Conservation (phyloP, 2,888 invertebrate species). For the Ditula angustiorana region DNA sequence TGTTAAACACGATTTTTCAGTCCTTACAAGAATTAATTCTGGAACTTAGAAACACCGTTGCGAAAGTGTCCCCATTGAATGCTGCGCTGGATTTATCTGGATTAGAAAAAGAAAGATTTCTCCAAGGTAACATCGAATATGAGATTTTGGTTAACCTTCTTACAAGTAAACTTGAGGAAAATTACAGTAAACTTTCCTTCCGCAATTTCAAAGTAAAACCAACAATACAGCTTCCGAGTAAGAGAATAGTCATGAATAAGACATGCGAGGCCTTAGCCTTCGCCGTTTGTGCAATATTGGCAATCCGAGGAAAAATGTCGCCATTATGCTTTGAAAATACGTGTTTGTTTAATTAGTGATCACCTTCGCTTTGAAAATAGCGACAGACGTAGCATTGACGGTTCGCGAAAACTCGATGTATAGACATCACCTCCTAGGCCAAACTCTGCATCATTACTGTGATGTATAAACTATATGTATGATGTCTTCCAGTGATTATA, state of each 20-base stretch:
- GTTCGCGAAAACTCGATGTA: slow-evolving; percentile 34
- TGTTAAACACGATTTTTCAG: slow-evolving; percentile 15
- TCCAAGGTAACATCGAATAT: slow-evolving; percentile 10
- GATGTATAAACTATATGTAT: not conserved
- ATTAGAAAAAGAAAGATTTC: not conserved
- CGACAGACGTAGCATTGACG: slow-evolving; percentile 50
- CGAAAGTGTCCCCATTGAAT: not conserved
- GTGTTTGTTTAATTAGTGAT: slow-evolving; percentile 40
- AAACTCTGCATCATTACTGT: slow-evolving; percentile 8
- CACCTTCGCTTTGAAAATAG: slow-evolving; percentile 55
- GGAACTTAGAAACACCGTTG: not conserved
- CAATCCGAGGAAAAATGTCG: slow-evolving; percentile 43
- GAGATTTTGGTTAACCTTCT: slow-evolving; percentile 29
- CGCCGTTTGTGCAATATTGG: slow-evolving; percentile 43
- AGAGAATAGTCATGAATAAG: slow-evolving; percentile 40
- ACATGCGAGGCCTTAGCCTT: slow-evolving; percentile 51
- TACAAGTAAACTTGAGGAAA: slow-evolving; percentile 19
- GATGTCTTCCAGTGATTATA: not conserved
- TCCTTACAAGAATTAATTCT: not conserved
- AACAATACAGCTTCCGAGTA: slow-evolving; percentile 38
- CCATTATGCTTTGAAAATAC: slow-evolving; percentile 45
- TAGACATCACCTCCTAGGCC: slow-evolving; percentile 22
- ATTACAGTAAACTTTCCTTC: slow-evolving; percentile 38
- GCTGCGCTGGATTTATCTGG: not conserved
- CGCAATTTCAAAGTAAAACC: slow-evolving; percentile 42